A percentile compares a stretch with the other conserved stretches of the same genome.
Conservation (phyloP, 2,888 invertebrate species). For the Lochmaea capreae region DNA sequence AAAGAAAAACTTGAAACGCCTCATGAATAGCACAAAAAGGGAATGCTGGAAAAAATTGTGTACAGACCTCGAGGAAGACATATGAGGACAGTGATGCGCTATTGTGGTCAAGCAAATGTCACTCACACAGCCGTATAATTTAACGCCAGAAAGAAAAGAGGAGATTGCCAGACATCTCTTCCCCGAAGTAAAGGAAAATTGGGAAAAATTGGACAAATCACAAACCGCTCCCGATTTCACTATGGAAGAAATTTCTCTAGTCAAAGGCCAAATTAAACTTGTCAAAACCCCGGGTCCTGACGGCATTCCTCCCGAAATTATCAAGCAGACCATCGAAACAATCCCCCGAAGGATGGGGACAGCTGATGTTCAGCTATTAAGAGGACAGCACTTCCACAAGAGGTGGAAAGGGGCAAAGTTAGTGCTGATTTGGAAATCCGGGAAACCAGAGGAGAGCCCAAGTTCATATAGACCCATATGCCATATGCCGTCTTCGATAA, state of each 20-base stretch:
- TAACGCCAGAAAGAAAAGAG: background rate
- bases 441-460: background rate
- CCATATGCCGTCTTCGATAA: no score
- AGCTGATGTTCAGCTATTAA: background rate
- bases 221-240: background rate
- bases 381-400: background rate
- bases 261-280: background rate
- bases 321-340: background rate
- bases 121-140: background rate
- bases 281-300: background rate
- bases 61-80: background rate
- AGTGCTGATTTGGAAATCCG: background rate
- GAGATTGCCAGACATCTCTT: background rate
- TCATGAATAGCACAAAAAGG: no score
- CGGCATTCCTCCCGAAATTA: background rate
- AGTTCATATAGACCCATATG: conserved; percentile 35
- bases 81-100: background rate
- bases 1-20: background rate
- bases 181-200: background rate
- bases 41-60: background rate
- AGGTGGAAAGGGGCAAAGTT: background rate
- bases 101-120: background rate
- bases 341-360: background rate
- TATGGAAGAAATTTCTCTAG: background rate
- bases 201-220: background rate